Conservation (phyloP, 2,888 invertebrate species). For the Alentia gelatinosa region DNA sequence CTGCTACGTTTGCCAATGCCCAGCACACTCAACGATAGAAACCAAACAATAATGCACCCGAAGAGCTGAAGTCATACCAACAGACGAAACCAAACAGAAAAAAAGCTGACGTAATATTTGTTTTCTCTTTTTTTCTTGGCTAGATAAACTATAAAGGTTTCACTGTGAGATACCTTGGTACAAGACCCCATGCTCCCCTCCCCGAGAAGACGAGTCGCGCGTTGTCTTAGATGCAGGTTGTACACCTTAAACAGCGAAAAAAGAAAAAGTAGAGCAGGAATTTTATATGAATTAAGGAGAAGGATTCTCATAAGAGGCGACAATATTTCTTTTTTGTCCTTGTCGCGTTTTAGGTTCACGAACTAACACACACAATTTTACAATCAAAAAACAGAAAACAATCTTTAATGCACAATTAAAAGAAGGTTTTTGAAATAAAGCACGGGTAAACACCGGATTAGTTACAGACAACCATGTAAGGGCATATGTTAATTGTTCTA, state of each 20-base stretch:
- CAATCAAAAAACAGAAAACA: not conserved
- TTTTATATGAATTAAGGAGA: not conserved
- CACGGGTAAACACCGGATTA: not conserved
- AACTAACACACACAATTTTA: not conserved
- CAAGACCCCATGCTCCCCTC: constrained; percentile 45
- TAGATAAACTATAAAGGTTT: not conserved
- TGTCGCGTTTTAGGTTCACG: not conserved
- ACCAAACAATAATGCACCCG: constrained; percentile 12
- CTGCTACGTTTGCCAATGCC: not conserved
- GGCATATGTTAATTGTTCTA: not conserved
- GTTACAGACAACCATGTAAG: not conserved
- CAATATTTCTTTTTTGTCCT: not conserved
- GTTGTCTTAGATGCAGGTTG: constrained; percentile 27
- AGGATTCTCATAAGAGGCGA: not conserved
- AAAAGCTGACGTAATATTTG: not conserved
- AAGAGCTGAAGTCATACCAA: not conserved
- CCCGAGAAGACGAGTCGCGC: constrained; percentile 2
- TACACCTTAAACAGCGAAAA: constrained; percentile 16
- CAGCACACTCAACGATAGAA: not conserved
- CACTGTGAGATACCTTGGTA: constrained; percentile 36
- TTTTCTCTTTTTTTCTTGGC: not conserved
- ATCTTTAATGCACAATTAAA: not conserved
- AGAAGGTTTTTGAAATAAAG: not conserved
- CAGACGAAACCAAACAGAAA: not conserved
- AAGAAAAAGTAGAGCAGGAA: constrained; percentile 21